These are phyloP conservation scores for Rhabditoides inermis DNA, from an alignment of 2,888 invertebrate species.

Conservation along the genomic window DNA sequence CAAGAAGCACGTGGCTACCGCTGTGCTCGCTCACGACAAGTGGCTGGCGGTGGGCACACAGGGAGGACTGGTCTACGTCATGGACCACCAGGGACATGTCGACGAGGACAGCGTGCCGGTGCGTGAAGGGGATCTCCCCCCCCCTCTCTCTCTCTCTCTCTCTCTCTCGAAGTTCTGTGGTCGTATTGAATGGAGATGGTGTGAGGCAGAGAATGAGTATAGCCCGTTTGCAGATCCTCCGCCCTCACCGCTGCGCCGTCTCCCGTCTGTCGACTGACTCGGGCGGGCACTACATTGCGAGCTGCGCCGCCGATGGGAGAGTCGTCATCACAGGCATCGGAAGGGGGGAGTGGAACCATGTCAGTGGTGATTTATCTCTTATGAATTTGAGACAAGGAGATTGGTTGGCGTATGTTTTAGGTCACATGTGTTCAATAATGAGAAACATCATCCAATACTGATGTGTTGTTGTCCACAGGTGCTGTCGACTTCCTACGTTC, in stretches of 20 bases:
- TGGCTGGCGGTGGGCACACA: conserved; percentile 46
- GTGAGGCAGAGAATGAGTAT: background rate
- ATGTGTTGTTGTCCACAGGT: too few relatives aligned
- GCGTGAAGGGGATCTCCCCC: background rate
- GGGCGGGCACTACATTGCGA: conserved; percentile 83
- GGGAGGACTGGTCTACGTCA: conserved; percentile 37
- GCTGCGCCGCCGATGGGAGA: conserved; percentile 57
- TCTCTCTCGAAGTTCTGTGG: background rate
- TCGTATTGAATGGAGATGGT: background rate
- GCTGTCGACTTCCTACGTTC: conserved; percentile 24
- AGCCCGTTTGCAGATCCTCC: conserved; percentile 22
- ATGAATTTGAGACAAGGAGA: background rate
- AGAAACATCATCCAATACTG: too few relatives aligned
- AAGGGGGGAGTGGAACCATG: conserved; percentile 38
- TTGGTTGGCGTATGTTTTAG: conserved; percentile 2
- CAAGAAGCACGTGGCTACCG: conserved; percentile 34
- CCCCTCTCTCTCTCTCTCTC: background rate
- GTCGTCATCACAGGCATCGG: conserved; percentile 74
- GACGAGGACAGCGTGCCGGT: conserved; percentile 32
- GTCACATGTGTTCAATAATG: too few relatives aligned
- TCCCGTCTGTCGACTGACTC: conserved; percentile 87
- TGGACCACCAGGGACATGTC: conserved; percentile 45
- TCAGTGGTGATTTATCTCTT: conserved; percentile 8
- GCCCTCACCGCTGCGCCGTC: conserved; percentile 62
- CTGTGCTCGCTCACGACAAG: conserved; percentile 46